Evolutionary conservation across 2,888 invertebrate genomes (phyloP), one percentile per base, ranked within the genome.

Genomic region (Julus scanicus): DNA sequence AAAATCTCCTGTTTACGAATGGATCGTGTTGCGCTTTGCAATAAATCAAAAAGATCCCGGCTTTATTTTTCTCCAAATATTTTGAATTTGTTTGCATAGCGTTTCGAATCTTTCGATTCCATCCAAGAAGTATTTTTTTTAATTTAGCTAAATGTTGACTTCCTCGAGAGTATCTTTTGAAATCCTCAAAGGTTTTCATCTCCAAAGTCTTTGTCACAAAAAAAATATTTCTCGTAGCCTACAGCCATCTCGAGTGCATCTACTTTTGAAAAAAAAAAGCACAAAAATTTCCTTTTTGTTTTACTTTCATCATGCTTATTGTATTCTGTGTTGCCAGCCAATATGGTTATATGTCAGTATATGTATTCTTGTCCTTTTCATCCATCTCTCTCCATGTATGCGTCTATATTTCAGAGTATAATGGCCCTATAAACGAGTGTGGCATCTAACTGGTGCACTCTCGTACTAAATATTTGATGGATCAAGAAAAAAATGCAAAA

Each of bases 351-450:
- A 63, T 17, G 71, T 29, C 20, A 20, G n/a, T 71, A n/a, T 20
- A 71, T 29, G 29, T 29, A 71, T 29, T 29, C 29, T 15, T 5
- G 29, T n/a, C 71, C 8, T 71, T 20, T 29, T 9, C 63, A n/a
- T 63, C n/a, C n/a, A n/a, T 44, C 53, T 53, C 53, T 53, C 17
- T 53, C 53, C 11, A 53, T 17, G 53, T 53, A 53, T 17, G 29
- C 29, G n/a, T 6, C 63, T 63, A n/a, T 63, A 15, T n/a, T 17
- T 44, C 44, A 44, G 44, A 44, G 29, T 71, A 11, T 71, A 71
- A 71, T 71, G 71, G 71, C 71, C 29, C 29, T 71, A 71, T 71
- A 71, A 71, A 71, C 71, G 71, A 71, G 29, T 29, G 71, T 71
- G 71, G 71, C 71, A 71, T 29, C 29, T 20, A 20, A 71, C 71